Evolutionary conservation across 1,140 invertebrate species (phyloP), one percentile per base, ranked within the genome.

Genomic region (Drosophila guanche): DNA sequence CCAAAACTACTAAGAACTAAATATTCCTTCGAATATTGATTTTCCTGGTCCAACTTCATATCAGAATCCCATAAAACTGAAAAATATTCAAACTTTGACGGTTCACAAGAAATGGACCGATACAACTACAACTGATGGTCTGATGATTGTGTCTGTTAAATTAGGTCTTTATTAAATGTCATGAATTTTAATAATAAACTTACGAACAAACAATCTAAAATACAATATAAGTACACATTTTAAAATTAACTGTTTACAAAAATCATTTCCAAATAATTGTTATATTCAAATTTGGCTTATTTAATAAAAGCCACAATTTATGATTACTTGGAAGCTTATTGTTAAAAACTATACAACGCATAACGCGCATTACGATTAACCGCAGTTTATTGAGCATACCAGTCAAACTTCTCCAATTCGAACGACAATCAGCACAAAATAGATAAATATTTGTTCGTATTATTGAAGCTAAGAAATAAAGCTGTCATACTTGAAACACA

Each of bases 181-280:
- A 79, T 81, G 57, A 80, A 76, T 57, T 73, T 72, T 81, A 76
- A 67, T 76, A 72, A 57, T 81, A 65, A 81, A 58, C 68, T 81
- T 81, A 81, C 55, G 56, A 63, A 59, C 75, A 78, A 71, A 80
- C 73, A 60, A 81, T 61, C 62, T 81, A 76, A 80, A 81, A 72
- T 80, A 59, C 78, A 63, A 71, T 71, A 81, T 81, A 81, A 81
- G 78, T 81, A 81, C 78, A 80, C 71, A 63, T 80, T 57, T 80
- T 76, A 60, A 55, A 71, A 72, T 80, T 60, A 56, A 29, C 62
- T 68, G 59, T 80, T 62, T 59, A 59, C 55, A 60, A 60, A 81
- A 80, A 71, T 58, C 29, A 67, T 76, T 68, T 57, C 61, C 57
- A 69, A 68, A 48, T 37, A 37, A 33, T 8, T 3, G 16, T 29